phyloP scores from a whole-genome alignment of 2,888 invertebrate species.

The Sepioteuthis lessoniana region DNA sequence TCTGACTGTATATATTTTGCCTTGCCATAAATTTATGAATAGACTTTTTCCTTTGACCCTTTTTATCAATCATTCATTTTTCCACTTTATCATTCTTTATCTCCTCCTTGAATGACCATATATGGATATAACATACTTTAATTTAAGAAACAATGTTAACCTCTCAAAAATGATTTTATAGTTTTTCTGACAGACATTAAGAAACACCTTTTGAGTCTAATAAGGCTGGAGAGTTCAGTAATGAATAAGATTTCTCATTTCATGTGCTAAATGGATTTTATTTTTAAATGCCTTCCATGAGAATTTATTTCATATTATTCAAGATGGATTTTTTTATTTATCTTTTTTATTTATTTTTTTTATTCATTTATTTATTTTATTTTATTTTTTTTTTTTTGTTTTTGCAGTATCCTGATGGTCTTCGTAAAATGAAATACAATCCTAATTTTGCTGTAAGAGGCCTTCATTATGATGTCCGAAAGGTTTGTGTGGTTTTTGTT shows the following conservation, averaged over 20 bases:
- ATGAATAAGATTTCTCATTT: not conserved
- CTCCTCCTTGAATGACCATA: no score
- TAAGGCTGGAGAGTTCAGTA: not conserved
- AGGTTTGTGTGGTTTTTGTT: constrained; percentile 74
- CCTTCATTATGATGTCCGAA: constrained; percentile 97
- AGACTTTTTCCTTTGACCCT: no score
- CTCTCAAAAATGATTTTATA: not conserved
- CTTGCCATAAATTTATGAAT: no score
- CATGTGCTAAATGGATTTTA: no score
- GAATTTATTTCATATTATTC: not conserved
- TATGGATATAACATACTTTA: no score
- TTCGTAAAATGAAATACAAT: constrained; percentile 87
- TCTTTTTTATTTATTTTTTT: no score
- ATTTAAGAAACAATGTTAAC: not conserved
- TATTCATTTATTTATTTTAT: no score
- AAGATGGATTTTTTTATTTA: not conserved
- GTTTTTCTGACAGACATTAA: not conserved
- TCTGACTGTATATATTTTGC: no score
- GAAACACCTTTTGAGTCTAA: not conserved
- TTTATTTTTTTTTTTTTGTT: no score
- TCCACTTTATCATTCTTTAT: no score
- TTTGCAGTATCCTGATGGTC: constrained; percentile 88
- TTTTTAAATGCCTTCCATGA: not conserved
- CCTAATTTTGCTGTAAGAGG: constrained; percentile 97
- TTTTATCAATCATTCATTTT: no score